A percentile compares a stretch with the other conserved stretches of the same genome.
phyloP scores from a whole-genome alignment of 2,888 invertebrate species.

The Synergus umbraculus region DNA sequence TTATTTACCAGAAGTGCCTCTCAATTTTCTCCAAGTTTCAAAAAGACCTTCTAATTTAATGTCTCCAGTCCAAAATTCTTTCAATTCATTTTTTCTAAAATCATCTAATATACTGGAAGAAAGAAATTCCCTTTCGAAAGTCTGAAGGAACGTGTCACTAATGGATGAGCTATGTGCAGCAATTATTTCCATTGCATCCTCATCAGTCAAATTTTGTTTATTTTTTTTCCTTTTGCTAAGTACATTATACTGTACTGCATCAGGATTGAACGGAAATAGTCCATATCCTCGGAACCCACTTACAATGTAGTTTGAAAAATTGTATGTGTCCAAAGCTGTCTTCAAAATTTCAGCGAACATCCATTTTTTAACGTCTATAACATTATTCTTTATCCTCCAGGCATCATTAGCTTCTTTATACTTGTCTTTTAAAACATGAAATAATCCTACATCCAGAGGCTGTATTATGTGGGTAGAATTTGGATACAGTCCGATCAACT shows the following conservation, averaged over 20 bases:
- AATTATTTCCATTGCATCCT: background rate
- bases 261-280: conserved; percentile 8
- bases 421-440: conserved; percentile 30
- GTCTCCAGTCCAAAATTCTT: background rate
- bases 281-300: background rate
- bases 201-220: background rate
- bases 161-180: background rate
- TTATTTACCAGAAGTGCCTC: conserved; percentile 8
- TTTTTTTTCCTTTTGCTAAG: background rate
- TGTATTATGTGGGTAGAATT: conserved; percentile 41
- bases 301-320: background rate
- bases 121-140: background rate
- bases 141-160: background rate
- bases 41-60: background rate
- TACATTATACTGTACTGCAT: conserved; percentile 12
- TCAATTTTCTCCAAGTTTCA: conserved; percentile 18
- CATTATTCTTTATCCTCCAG: conserved; percentile 13
- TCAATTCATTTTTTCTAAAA: background rate
- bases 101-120: background rate
- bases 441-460: conserved; percentile 39
- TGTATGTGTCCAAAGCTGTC: background rate
- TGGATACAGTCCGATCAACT: conserved; percentile 38
- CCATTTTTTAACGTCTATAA: conserved; percentile 35
- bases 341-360: conserved; percentile 11
- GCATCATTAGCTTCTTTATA: conserved; percentile 24